Percentiles rank a stretch among this genome's conserved stretches.
Evolutionary conservation across 2,797 vertebrate genomes (phyloP).

Genomic region (Gambusia yucatana): DNA sequence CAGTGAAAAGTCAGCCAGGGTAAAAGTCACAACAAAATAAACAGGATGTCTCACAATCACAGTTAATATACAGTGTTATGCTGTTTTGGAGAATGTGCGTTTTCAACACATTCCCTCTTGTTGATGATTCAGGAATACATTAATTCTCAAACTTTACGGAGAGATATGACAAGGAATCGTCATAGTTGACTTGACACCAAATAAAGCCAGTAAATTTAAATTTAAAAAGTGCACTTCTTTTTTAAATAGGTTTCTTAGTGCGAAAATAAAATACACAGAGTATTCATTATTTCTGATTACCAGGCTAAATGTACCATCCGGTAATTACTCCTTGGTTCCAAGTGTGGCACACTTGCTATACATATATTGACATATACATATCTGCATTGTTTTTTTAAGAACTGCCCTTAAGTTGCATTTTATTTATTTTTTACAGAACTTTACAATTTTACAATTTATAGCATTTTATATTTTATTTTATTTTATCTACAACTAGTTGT

Average conservation of each 20-base stretch:
- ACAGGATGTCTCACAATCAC: neutral
- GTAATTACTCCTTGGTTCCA: neutral
- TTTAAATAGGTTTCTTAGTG: neutral
- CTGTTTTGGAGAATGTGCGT: no score
- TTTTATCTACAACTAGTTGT: no score
- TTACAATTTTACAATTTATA: no score
- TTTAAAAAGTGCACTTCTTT: neutral
- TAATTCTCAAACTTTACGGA: neutral
- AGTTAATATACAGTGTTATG: neutral
- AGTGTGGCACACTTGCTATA: no score
- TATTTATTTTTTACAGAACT: no score
- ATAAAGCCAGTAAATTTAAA: neutral
- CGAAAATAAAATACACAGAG: neutral
- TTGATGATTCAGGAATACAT: neutral
- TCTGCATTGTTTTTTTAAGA: no score
- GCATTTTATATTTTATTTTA: no score
- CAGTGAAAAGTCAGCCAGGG: neutral
- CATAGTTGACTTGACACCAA: neutral
- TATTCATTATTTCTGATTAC: neutral
- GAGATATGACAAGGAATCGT: neutral
- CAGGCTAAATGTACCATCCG: neutral
- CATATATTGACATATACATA: no score
- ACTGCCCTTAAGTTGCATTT: no score
- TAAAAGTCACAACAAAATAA: neutral
- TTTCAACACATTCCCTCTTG: neutral